Evolutionary conservation across 2,888 invertebrate species (phyloP), one percentile per base, ranked within the genome.

Genomic region (Timandra comae): DNA sequence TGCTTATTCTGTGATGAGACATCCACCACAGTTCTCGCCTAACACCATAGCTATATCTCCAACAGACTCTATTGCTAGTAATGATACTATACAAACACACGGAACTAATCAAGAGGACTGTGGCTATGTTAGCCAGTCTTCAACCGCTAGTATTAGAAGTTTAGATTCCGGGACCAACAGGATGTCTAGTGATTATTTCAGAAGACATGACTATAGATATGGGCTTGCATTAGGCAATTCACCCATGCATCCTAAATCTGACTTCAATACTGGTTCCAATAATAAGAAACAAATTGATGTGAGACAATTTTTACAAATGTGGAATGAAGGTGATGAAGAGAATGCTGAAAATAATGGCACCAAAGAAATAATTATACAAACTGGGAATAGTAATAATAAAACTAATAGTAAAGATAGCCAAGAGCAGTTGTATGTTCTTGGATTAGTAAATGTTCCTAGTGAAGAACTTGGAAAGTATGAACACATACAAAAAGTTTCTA

Each of bases 301-400:
- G 3, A 67, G 86, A 43, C 85, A 86, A 49, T 87, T 80, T 63
- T 59, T 86, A 27, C 76, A 81, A 71, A 84, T 76, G 75, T 87
- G 86, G 86, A 85, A 76, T 74, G 86, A 86, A 62, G 86, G 80
- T 26, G 85, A 84, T 57, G 86, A 86, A 31, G 86, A 81, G 51
- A 59, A 58, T 40, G 52, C 51, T 46, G 68, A 71, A 38, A 67
- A 58, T 43, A 41, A 33, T 36, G 30, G 53, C 13, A 56, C 42
- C 41, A 79, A 75, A 53, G 71, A 75, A 47, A 49, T 49, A 25
- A 38, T 46, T 34, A 29, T 46, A 33, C 58, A 66, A 48, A 48
- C 55, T 41, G 52, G 55, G 21, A 38, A 54, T 25, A 61, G 41
- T 49, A 55, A 58, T 20, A n/a, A n/a, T n/a, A n/a, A 43, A 32